Percentiles rank a stretch among this genome's conserved stretches.
phyloP scores from a whole-genome alignment of 2,888 invertebrate species.

The Agrilus cyanescens region DNA sequence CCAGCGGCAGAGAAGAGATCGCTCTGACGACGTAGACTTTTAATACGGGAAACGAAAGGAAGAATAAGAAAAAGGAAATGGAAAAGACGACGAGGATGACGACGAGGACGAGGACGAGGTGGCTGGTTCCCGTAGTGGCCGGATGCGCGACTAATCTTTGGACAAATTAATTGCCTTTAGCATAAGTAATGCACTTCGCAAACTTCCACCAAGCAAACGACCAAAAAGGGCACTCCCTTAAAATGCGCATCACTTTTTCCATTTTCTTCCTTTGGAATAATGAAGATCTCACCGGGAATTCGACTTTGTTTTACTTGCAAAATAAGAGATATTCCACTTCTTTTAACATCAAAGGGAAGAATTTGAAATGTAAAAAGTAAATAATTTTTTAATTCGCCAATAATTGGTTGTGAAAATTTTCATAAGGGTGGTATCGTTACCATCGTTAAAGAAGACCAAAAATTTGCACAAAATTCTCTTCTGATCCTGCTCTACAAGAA shows the following conservation, averaged over 20 bases:
- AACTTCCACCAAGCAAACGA: conserved; percentile 8
- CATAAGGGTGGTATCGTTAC: no score
- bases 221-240: conserved; percentile 9
- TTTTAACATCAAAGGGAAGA: no score
- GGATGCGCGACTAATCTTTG: conserved; percentile 38
- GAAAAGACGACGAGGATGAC: background rate
- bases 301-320: conserved; percentile 3
- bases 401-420: no score
- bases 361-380: no score
- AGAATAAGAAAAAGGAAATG: no score
- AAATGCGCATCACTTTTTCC: conserved; percentile 19
- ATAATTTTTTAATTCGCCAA: no score
- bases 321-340: no score
- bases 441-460: no score
- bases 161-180: conserved; percentile 39
- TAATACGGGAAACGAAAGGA: background rate
- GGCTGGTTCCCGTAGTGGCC: conserved; percentile 28
- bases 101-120: background rate
- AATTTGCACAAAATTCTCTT: no score
- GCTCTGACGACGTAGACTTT: conserved; percentile 12
- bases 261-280: conserved; percentile 17
- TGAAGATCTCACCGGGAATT: conserved; percentile 8
- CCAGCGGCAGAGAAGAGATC: conserved; percentile 21
- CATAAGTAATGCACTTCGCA: conserved; percentile 32
- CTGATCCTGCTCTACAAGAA: no score